A percentile compares a stretch with the other conserved stretches of the same genome.
Conservation (phyloP, 2,797 vertebrate species). For the Myiotriccus ornatus region DNA sequence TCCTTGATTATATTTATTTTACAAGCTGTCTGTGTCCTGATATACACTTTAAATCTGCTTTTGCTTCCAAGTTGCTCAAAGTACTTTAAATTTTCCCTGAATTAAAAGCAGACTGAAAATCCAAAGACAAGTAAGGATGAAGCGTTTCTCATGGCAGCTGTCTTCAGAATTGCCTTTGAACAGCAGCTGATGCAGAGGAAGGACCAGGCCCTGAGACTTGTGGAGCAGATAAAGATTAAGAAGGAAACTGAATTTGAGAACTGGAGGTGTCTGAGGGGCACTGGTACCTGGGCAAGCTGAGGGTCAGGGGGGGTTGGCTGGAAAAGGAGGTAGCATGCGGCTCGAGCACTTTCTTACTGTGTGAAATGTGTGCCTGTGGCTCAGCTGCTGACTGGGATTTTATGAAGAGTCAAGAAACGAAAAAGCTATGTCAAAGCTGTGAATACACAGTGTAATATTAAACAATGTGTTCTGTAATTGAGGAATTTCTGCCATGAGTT, state of each 20-base stretch:
- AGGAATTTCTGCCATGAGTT: not conserved
- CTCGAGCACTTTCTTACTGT: not conserved
- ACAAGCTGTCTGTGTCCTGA: not conserved
- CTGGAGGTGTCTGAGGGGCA: slow-evolving; percentile 70
- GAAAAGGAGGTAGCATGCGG: not conserved
- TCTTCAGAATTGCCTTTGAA: slow-evolving; percentile 92
- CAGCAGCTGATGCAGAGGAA: slow-evolving; percentile 87
- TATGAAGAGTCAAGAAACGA: not conserved
- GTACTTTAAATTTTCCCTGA: not conserved
- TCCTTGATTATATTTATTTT: not conserved
- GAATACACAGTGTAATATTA: not conserved
- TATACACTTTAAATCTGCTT: not conserved
- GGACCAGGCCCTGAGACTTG: slow-evolving; percentile 81
- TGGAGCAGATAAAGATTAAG: slow-evolving; percentile 72
- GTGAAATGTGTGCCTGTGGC: not conserved
- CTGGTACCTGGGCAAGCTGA: slow-evolving; percentile 60
- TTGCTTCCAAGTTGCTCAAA: not conserved
- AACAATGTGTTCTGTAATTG: not conserved
- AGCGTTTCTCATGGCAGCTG: slow-evolving; percentile 86
- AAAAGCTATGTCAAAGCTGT: not conserved
- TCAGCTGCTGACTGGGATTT: not conserved
- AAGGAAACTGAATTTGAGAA: slow-evolving; percentile 63
- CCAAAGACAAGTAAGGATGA: slow-evolving; percentile 85
- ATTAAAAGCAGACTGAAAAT: slow-evolving; percentile 77
- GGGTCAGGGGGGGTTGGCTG: not conserved